A percentile compares a stretch with the other conserved stretches of the same genome.
Conservation (phyloP, 2,113 vertebrate genomes). For the Tiliqua scincoides region DNA sequence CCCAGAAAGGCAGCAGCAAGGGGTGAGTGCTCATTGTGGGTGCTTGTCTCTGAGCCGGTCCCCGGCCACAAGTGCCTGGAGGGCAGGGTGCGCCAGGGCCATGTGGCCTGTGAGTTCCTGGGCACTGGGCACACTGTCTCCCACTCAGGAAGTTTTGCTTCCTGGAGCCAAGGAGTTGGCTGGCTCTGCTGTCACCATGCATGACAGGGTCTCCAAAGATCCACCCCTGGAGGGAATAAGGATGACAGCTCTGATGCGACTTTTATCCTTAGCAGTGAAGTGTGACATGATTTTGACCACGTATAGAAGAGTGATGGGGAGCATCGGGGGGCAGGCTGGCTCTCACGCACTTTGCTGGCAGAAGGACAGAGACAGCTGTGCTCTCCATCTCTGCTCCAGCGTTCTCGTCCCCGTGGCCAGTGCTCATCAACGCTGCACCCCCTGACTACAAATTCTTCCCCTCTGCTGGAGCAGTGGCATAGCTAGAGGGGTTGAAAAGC, state of each 20-base stretch:
- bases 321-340: too few species aligned
- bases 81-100: background rate
- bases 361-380: background rate
- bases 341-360: background rate
- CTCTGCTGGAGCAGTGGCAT: too few species aligned
- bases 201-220: background rate
- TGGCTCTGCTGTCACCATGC: background rate
- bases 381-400: too few species aligned
- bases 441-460: too few species aligned
- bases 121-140: background rate
- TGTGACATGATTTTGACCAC: background rate
- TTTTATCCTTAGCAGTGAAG: background rate
- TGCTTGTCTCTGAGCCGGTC: background rate
- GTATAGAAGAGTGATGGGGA: background rate
- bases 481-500: too few species aligned
- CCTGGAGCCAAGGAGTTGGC: background rate
- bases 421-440: too few species aligned
- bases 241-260: background rate
- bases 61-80: too few species aligned
- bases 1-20: background rate
- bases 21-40: too few species aligned
- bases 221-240: constrained; percentile 35
- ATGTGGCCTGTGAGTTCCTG: too few species aligned
- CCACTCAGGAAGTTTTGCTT: background rate
- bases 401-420: too few species aligned